These are phyloP conservation scores for Sphenodon punctatus DNA, from an alignment of 2,797 vertebrate genomes.

Conservation along the genomic window DNA sequence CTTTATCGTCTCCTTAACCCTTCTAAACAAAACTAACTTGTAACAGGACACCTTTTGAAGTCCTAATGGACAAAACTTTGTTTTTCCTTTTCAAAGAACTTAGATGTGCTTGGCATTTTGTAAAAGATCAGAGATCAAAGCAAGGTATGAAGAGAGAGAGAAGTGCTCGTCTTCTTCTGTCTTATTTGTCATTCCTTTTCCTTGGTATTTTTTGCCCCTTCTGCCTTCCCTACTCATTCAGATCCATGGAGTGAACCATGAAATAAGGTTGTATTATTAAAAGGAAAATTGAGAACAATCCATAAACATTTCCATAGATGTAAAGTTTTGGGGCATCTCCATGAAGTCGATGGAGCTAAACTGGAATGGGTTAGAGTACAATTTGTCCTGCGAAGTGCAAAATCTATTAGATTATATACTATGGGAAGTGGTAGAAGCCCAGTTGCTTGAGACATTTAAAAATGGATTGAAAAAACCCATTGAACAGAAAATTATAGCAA, in stretches of 20 bases:
- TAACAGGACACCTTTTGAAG: not conserved
- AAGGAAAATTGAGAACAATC: not conserved
- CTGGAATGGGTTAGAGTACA: slow-evolving; percentile 16
- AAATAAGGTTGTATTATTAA: not conserved
- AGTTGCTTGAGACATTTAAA: slow-evolving; percentile 22
- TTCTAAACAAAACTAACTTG: not conserved
- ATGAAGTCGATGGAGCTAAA: not conserved
- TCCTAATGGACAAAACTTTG: not conserved
- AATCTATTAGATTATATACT: slow-evolving; percentile 33
- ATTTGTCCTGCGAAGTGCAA: not conserved
- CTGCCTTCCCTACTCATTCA: not conserved
- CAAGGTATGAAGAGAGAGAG: not conserved
- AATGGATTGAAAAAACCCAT: slow-evolving; percentile 52
- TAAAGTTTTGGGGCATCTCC: not conserved
- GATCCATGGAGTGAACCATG: not conserved
- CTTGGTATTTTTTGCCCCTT: not conserved
- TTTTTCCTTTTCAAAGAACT: not conserved
- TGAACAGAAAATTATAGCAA: slow-evolving; percentile 59
- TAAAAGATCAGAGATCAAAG: not conserved
- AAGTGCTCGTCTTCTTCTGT: not conserved
- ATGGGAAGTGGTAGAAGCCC: slow-evolving; percentile 50
- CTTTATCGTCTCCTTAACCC: not conserved
- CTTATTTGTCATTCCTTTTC: too few relatives aligned
- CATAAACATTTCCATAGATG: not conserved
- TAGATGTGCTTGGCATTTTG: not conserved